Conservation (phyloP, 1,140 invertebrate species). For the Caenorhabditis remanei region DNA sequence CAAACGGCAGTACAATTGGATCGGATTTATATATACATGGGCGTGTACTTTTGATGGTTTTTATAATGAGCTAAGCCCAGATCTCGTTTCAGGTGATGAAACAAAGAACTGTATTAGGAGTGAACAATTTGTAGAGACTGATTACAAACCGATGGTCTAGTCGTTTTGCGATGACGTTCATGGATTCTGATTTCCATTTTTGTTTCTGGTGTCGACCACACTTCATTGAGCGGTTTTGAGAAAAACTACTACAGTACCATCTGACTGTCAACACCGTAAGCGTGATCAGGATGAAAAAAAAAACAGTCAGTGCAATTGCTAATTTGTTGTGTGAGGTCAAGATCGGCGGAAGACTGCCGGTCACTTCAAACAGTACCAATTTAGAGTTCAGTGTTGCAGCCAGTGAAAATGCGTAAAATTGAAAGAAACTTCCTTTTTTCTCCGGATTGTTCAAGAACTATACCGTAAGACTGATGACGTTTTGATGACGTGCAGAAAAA, state of each 20-base stretch:
- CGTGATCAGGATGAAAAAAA: not conserved
- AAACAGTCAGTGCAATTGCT: conserved; percentile 6
- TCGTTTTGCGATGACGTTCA: not conserved
- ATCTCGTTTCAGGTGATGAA: not conserved
- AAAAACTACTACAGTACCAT: conserved; percentile 7
- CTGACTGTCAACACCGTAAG: conserved; percentile 15
- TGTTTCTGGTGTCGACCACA: conserved; percentile 8
- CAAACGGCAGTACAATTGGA: not conserved
- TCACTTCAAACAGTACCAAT: conserved; percentile 27
- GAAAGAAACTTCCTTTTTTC: conserved; percentile 15
- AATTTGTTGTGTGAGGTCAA: conserved; percentile 38
- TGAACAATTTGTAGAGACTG: not conserved
- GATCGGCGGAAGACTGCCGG: not conserved
- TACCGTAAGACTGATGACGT: not conserved
- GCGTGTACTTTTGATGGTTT: conserved; percentile 39
- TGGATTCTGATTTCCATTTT: conserved; percentile 18
- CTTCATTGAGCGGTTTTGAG: not conserved
- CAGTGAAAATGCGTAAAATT: conserved; percentile 1
- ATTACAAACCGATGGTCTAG: conserved; percentile 15
- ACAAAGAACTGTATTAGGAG: conserved; percentile 7
- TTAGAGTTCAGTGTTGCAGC: conserved; percentile 18
- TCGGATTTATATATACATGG: conserved; percentile 26
- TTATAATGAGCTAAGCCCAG: conserved; percentile 32
- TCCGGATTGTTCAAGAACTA: conserved; percentile 38
- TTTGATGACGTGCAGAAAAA: not conserved